phyloP scores from a whole-genome alignment of 2,888 invertebrate species.

The Chymomyza caudatula region DNA sequence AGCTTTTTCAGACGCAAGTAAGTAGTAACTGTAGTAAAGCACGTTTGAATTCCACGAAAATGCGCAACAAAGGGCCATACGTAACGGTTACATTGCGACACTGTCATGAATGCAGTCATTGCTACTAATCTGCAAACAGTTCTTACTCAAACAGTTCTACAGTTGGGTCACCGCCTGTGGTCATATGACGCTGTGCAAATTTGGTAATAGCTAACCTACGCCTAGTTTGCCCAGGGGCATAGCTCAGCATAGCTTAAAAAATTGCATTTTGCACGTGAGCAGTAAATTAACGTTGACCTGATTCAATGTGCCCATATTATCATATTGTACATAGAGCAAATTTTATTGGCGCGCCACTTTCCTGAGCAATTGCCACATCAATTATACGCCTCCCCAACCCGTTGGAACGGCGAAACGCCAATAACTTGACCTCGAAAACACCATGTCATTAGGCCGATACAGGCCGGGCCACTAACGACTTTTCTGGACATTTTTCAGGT shows the following conservation, averaged over 20 bases:
- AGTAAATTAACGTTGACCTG: background rate
- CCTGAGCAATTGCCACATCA: background rate
- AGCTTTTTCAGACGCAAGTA: too few species aligned
- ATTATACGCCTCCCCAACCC: too few species aligned
- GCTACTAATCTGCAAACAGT: too few species aligned
- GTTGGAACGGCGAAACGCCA: background rate
- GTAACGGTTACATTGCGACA: too few species aligned
- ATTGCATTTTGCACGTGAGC: background rate
- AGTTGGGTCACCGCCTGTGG: too few species aligned
- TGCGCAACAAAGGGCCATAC: too few species aligned
- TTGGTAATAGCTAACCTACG: background rate
- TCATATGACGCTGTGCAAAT: background rate
- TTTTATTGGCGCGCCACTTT: background rate
- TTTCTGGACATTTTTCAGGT: constrained; percentile 7
- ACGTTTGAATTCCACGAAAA: too few species aligned
- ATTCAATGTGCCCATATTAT: background rate
- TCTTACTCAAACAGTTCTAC: too few species aligned
- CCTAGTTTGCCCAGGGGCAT: background rate
- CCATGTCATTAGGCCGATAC: background rate
- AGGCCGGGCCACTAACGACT: background rate
- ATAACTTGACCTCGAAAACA: constrained; percentile 29
- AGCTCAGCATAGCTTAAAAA: background rate
- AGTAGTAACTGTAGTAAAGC: too few species aligned
- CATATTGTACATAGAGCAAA: background rate
- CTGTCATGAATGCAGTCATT: too few species aligned